Evolutionary conservation across 2,888 invertebrate species (phyloP), one percentile per base, ranked within the genome.

Genomic region (Junonia oenone): DNA sequence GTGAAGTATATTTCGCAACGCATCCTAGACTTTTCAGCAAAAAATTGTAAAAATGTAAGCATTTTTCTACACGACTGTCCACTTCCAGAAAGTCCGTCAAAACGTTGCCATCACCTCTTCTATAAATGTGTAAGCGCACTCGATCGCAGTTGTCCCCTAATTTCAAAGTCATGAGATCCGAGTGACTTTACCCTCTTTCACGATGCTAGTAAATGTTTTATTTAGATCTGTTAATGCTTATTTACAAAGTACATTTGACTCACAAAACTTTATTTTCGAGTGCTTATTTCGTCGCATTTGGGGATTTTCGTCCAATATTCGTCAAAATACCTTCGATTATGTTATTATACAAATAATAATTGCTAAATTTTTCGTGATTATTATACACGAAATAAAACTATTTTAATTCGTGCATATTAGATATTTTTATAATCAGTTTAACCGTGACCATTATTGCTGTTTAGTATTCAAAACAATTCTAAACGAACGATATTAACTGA

Each of bases 131-230:
- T 77, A 72, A 81, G 76, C 75, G 77, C 76, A 76, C 76, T 78
- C 71, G 71, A 78, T 73, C 67, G 50, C 51, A 55, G 50, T 45
- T 56, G 56, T 68, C 76, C 67, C 71, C 78, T 78, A 72, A 82
- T 84, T 78, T 83, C 75, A 77, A 83, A 82, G 81, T 83, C 84
- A 83, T 81, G 79, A 83, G 76, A 46, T 45, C 9, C 33, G 33
- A 55, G 55, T 27, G 40, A 43, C 49, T 43, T 55, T 49, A 43
- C 43, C 43, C 48, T 33, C 43, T 33, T n/a, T 33, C 11, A 6
- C 22, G 13, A 43, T 22, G 26, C 6, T 22, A 11, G 43, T 17
- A 4, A 11, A 19, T 40, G 19, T 3, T 17, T 40, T 40, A 17
- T 40, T 17, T 19, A 5, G 1, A 40, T 40, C 19, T 5, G 11